Conservation (phyloP, 1,140 invertebrate genomes). For the Drosophila cardini region DNA sequence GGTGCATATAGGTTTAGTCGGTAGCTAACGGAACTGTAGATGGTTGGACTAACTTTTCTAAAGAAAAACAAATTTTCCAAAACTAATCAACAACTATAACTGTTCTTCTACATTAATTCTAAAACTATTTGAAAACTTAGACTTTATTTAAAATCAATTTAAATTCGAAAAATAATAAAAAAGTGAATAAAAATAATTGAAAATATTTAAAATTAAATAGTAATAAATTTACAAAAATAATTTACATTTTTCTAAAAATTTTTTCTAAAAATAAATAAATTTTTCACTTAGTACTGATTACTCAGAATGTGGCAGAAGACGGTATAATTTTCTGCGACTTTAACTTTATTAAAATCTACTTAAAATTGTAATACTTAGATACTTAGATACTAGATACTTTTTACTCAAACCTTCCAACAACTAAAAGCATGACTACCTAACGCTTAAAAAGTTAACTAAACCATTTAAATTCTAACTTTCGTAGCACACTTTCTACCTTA, state of each 20-base stretch:
- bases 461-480: slow-evolving; percentile 27
- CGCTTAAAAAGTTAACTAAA: not conserved
- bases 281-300: too few relatives aligned
- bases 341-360: too few relatives aligned
- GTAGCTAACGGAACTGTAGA: slow-evolving; percentile 35
- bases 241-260: too few relatives aligned
- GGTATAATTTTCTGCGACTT: too few relatives aligned
- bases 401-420: not conserved
- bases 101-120: not conserved
- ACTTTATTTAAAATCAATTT: too few relatives aligned
- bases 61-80: not conserved
- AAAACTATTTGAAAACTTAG: too few relatives aligned
- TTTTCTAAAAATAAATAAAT: not conserved
- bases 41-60: slow-evolving; percentile 34
- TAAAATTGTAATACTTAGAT: not conserved
- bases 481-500: slow-evolving; percentile 48
- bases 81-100: slow-evolving; percentile 10
- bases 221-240: too few relatives aligned
- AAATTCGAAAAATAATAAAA: too few relatives aligned
- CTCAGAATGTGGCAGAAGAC: too few relatives aligned
- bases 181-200: too few relatives aligned
- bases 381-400: not conserved
- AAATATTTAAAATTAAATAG: not conserved
- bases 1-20: slow-evolving; percentile 24
- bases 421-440: slow-evolving; percentile 34